Percentiles rank a stretch among this genome's conserved stretches.
Conservation (phyloP, 2,797 vertebrate species). For the Neosilurus mollespiculum region DNA sequence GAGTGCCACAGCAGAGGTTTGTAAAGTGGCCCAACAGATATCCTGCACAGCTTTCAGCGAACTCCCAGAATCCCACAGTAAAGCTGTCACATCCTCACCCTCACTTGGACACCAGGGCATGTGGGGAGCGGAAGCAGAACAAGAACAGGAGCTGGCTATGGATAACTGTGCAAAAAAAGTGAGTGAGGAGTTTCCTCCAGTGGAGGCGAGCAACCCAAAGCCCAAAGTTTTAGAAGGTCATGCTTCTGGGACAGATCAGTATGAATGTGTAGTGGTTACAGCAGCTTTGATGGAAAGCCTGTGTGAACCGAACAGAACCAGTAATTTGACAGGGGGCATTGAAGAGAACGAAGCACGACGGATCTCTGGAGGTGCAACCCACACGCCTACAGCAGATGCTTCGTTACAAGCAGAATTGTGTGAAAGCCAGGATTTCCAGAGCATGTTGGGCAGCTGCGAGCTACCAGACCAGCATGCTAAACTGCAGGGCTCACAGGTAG, state of each 20-base stretch:
- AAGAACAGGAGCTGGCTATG: slow-evolving; percentile 50
- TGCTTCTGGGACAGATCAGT: slow-evolving; percentile 46
- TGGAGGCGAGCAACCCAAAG: slow-evolving; percentile 53
- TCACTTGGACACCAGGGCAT: slow-evolving; percentile 52
- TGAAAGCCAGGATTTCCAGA: slow-evolving; percentile 77
- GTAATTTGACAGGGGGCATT: background rate
- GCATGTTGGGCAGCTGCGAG: slow-evolving; percentile 76
- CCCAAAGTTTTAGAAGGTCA: slow-evolving; percentile 17
- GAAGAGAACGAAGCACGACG: slow-evolving; percentile 58
- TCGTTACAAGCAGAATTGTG: slow-evolving; percentile 70
- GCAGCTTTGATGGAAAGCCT: slow-evolving; percentile 58
- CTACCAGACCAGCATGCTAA: slow-evolving; percentile 73
- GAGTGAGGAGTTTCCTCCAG: slow-evolving; percentile 43
- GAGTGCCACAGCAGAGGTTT: slow-evolving; percentile 42
- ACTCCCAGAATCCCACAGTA: slow-evolving; percentile 50
- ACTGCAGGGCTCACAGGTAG: slow-evolving; percentile 82
- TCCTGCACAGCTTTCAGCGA: slow-evolving; percentile 43
- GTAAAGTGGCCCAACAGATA: slow-evolving; percentile 37
- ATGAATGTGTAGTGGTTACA: slow-evolving; percentile 62
- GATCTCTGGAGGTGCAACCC: slow-evolving; percentile 44
- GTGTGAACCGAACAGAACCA: slow-evolving; percentile 40
- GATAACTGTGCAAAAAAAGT: slow-evolving; percentile 34
- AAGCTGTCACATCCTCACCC: slow-evolving; percentile 31
- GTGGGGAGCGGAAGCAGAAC: slow-evolving; percentile 71
- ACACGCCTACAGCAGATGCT: slow-evolving; percentile 39